Evolutionary conservation across 2,113 vertebrate species (phyloP).

Genomic region (Opisthocomus hoazin): DNA sequence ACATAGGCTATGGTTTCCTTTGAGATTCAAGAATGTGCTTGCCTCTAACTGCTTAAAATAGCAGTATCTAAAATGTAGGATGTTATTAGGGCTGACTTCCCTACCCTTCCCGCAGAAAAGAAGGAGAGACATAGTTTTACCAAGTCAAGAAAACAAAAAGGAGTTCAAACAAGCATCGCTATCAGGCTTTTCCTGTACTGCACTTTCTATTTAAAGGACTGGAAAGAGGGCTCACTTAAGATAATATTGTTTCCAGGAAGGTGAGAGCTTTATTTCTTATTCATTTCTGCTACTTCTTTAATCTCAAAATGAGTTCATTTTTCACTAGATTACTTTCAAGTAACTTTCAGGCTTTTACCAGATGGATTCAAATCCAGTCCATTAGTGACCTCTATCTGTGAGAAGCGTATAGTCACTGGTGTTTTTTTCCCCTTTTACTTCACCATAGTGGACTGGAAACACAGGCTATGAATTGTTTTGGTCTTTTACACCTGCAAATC

Average conservation of each 20-base stretch:
- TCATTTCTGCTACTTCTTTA: constrained; percentile 41
- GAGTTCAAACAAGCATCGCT: background rate
- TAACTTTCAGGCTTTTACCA: constrained; percentile 69
- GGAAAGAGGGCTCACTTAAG: constrained; percentile 25
- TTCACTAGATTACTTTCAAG: constrained; percentile 65
- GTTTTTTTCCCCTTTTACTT: background rate
- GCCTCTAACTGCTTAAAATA: constrained; percentile 43
- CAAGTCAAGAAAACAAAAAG: constrained; percentile 6
- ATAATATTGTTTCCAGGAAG: constrained; percentile 45
- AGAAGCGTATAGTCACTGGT: constrained; percentile 63
- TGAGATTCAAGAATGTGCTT: background rate
- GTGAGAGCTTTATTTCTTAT: constrained; percentile 32
- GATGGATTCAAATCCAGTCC: constrained; percentile 75
- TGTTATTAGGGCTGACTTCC: constrained; percentile 14
- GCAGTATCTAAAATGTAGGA: background rate
- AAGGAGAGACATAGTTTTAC: background rate
- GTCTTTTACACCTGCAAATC: constrained; percentile 1
- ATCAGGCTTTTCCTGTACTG: background rate
- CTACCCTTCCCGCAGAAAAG: background rate
- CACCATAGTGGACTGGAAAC: background rate
- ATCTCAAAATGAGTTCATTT: constrained; percentile 64
- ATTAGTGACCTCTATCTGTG: constrained; percentile 85
- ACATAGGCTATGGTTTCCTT: constrained; percentile 46
- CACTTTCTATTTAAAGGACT: background rate
- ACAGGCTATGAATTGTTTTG: background rate